Conservation (phyloP, 2,113 vertebrate genomes). For the Camelus bactrianus region DNA sequence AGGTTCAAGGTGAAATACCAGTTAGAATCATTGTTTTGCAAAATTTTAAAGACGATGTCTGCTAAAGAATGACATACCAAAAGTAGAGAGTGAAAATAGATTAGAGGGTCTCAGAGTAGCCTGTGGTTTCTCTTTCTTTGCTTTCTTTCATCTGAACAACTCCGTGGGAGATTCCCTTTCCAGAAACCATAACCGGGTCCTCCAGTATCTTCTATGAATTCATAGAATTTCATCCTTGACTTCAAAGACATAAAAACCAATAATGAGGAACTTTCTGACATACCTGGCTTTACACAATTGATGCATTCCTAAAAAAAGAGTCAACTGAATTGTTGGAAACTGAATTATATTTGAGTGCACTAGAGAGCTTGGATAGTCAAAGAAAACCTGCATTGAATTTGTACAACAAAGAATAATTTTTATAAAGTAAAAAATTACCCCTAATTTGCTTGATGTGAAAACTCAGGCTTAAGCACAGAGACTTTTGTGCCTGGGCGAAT, state of each 20-base stretch:
- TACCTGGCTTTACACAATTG: background rate
- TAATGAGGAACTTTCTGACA: conserved; percentile 21
- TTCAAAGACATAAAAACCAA: conserved; percentile 23
- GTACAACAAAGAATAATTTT: conserved; percentile 46
- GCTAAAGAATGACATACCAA: background rate
- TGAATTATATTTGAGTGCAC: conserved; percentile 8
- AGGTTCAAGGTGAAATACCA: background rate
- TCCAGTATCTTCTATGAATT: background rate
- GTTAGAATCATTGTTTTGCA: background rate
- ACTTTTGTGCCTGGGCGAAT: background rate
- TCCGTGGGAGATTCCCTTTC: background rate
- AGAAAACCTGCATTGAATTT: conserved; percentile 53
- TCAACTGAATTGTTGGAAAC: background rate
- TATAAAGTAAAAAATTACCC: conserved; percentile 44
- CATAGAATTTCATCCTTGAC: background rate
- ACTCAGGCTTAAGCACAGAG: background rate
- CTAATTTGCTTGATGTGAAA: conserved; percentile 61
- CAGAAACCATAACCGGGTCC: background rate
- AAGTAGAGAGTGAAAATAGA: background rate
- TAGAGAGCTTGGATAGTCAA: conserved; percentile 51
- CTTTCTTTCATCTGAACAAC: background rate
- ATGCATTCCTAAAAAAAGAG: background rate
- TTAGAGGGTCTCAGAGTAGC: background rate
- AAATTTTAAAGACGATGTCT: background rate
- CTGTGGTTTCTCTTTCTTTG: background rate